These are phyloP conservation scores for Micromys minutus DNA, from an alignment of 2,113 vertebrate genomes.

Conservation along the genomic window DNA sequence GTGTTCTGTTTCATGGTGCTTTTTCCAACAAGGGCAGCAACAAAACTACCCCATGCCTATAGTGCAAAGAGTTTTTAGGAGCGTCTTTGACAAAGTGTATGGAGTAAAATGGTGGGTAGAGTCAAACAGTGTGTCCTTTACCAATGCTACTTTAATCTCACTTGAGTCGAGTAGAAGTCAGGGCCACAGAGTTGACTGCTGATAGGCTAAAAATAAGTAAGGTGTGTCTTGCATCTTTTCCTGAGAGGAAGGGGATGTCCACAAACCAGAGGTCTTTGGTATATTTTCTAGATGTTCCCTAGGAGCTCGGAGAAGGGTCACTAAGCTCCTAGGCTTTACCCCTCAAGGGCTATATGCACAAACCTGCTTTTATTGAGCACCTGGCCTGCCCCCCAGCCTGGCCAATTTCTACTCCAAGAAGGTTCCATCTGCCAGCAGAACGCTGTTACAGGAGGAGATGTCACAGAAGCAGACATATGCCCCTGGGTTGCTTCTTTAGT, in stretches of 20 bases:
- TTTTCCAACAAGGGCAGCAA: not conserved
- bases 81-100: not conserved
- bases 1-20: not conserved
- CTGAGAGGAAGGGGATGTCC: not conserved
- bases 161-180: not conserved
- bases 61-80: not conserved
- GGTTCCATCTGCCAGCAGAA: not conserved
- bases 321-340: not conserved
- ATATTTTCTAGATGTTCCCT: not conserved
- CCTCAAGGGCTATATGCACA: too few relatives aligned
- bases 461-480: not conserved
- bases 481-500: not conserved
- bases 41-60: not conserved
- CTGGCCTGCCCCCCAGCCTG: not conserved
- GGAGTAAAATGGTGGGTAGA: not conserved
- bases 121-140: not conserved
- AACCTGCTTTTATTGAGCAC: fast-evolving
- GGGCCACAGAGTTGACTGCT: not conserved
- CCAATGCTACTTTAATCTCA: not conserved
- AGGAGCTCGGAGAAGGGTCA: not conserved
- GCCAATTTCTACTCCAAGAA: not conserved
- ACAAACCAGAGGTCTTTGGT: not conserved
- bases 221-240: not conserved
- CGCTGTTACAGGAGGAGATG: not conserved
- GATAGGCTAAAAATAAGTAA: not conserved